phyloP scores from a whole-genome alignment of 2,797 vertebrate genomes.

The Neosalanx taihuensis region DNA sequence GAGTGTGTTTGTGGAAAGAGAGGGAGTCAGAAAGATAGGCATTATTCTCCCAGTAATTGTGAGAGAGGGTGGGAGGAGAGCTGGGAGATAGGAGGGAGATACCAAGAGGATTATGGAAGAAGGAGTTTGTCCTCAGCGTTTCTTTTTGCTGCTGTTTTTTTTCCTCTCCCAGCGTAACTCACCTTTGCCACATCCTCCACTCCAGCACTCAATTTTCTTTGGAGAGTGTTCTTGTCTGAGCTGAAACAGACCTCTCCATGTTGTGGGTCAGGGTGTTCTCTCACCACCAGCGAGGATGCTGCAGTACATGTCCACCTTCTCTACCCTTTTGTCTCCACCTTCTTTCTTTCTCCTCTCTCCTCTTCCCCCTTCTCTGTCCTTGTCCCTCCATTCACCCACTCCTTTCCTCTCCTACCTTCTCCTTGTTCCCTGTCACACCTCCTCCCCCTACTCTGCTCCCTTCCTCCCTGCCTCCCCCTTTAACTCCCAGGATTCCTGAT shows the following conservation, averaged over 20 bases:
- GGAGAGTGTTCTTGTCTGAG: conserved; percentile 39
- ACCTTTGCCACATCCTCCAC: conserved; percentile 51
- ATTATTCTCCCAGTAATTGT: conserved; percentile 77
- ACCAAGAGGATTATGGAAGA: conserved; percentile 69
- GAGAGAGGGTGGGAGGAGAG: conserved; percentile 68
- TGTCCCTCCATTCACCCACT: too few relatives aligned
- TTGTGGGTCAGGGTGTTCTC: conserved; percentile 23
- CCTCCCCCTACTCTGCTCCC: too few relatives aligned
- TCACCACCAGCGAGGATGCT: conserved; percentile 11
- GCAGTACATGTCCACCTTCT: conserved; percentile 7
- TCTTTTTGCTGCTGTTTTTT: conserved; percentile 43
- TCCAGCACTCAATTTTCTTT: conserved; percentile 49
- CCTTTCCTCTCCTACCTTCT: too few relatives aligned
- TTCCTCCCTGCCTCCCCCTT: too few relatives aligned
- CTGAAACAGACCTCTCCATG: conserved; percentile 35
- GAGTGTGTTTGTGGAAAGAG: conserved; percentile 72
- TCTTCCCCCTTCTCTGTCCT: too few relatives aligned
- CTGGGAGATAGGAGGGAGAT: conserved; percentile 60
- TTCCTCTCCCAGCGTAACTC: conserved; percentile 44
- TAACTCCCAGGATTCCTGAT: background rate
- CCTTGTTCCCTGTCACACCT: too few relatives aligned
- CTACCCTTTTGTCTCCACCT: background rate
- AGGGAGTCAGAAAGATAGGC: conserved; percentile 66
- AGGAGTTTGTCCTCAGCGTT: conserved; percentile 71
- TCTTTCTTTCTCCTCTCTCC: too few relatives aligned